Conservation (phyloP, 1,140 invertebrate species). For the Hylyphantes graminicola region DNA sequence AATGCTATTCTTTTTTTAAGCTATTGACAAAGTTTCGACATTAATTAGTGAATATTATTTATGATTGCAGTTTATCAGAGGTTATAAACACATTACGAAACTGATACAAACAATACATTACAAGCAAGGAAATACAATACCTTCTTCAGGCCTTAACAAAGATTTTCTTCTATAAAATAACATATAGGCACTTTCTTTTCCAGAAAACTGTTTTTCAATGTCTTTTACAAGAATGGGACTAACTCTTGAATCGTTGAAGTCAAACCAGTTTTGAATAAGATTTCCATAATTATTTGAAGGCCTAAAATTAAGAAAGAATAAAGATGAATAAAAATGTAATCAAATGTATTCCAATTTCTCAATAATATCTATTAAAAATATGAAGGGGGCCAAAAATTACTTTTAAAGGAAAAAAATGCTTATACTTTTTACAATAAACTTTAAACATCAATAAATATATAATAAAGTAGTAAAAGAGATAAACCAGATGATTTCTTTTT, state of each 20-base stretch:
- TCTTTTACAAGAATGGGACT: conserved; percentile 51
- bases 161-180: conserved; percentile 60
- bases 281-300: neutral
- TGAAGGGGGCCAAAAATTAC: too few relatives aligned
- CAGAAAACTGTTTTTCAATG: conserved; percentile 58
- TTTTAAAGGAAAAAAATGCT: neutral
- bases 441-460: too few relatives aligned
- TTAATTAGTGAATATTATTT: too few relatives aligned
- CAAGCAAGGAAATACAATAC: conserved; percentile 11
- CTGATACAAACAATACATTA: neutral
- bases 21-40: too few relatives aligned
- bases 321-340: neutral
- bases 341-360: neutral
- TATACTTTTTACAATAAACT: too few relatives aligned
- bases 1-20: too few relatives aligned
- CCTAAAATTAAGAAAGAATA: conserved; percentile 21
- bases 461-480: too few relatives aligned
- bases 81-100: too few relatives aligned
- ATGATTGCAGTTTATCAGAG: too few relatives aligned
- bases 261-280: conserved; percentile 54
- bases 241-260: conserved; percentile 59
- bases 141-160: conserved; percentile 38
- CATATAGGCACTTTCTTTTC: conserved; percentile 61
- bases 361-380: neutral
- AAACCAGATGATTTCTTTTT: too few relatives aligned